A percentile compares a stretch with the other conserved stretches of the same genome.
These are phyloP conservation scores for Hystrix brachyura DNA, from an alignment of 2,113 vertebrate genomes.

Conservation along the genomic window DNA sequence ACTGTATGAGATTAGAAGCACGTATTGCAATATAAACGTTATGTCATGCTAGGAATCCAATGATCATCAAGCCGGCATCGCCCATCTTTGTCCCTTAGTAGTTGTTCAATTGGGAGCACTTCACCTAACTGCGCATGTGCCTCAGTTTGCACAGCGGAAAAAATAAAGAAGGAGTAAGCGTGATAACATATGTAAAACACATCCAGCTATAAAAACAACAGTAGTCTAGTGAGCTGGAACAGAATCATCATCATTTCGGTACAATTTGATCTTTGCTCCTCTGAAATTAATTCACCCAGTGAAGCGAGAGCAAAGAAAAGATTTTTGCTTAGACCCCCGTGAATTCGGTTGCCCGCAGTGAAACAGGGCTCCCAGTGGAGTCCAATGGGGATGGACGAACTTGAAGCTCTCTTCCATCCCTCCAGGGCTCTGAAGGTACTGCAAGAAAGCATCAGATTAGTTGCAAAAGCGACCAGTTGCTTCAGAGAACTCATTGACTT, in stretches of 20 bases:
- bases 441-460: not conserved
- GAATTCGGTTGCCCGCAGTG: not conserved
- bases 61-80: not conserved
- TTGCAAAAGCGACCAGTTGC: not conserved
- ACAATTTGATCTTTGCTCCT: not conserved
- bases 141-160: not conserved
- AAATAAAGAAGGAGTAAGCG: not conserved
- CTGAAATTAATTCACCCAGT: not conserved
- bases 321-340: not conserved
- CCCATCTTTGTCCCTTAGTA: not conserved
- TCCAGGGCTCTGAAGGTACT: not conserved
- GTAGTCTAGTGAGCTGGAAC: not conserved
- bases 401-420: not conserved
- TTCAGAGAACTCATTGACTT: not conserved
- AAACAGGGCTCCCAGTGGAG: not conserved
- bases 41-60: not conserved
- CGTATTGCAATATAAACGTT: not conserved
- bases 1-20: not conserved
- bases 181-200: not conserved
- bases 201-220: not conserved
- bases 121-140: not conserved
- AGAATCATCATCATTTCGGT: not conserved
- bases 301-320: conserved; percentile 14
- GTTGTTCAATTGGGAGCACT: not conserved
- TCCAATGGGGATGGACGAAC: not conserved